phyloP scores from a whole-genome alignment of 2,888 invertebrate species.

The Acleris literana region DNA sequence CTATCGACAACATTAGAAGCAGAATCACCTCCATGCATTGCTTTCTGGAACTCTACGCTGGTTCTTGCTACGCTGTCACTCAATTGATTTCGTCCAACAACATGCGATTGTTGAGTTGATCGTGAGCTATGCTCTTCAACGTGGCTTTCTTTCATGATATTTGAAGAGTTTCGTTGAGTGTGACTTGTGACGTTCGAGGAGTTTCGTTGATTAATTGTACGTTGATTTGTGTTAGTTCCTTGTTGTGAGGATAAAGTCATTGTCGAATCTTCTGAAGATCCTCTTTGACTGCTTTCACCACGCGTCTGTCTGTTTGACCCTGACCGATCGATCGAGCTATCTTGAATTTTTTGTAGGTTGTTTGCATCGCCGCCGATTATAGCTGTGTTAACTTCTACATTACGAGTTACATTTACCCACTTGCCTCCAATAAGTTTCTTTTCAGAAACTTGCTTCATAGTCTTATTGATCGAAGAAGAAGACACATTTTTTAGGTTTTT shows the following conservation, averaged over 20 bases:
- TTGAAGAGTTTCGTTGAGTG: slow-evolving; percentile 46
- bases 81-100: slow-evolving; percentile 67
- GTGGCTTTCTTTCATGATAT: slow-evolving; percentile 50
- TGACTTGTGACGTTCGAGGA: slow-evolving; percentile 45
- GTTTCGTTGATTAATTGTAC: slow-evolving; percentile 47
- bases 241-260: slow-evolving; percentile 51
- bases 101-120: slow-evolving; percentile 62
- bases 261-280: slow-evolving; percentile 52
- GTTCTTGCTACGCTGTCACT: slow-evolving; percentile 78
- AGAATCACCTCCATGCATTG: slow-evolving; percentile 70
- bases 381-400: slow-evolving; percentile 85
- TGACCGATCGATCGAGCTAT: slow-evolving; percentile 23
- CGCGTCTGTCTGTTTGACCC: slow-evolving; percentile 42
- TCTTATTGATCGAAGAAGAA: slow-evolving; percentile 77
- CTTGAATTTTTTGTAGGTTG: slow-evolving; percentile 37
- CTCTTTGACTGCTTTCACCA: slow-evolving; percentile 51
- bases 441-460: slow-evolving; percentile 80
- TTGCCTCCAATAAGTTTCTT: slow-evolving; percentile 80
- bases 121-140: slow-evolving; percentile 55
- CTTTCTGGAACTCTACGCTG: slow-evolving; percentile 81
- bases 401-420: slow-evolving; percentile 80
- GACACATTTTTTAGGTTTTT: slow-evolving; percentile 59
- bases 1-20: slow-evolving; percentile 51
- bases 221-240: slow-evolving; percentile 44
- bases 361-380: slow-evolving; percentile 48